Conservation (phyloP, 2,888 invertebrate species). For the Crepidodera aurea region DNA sequence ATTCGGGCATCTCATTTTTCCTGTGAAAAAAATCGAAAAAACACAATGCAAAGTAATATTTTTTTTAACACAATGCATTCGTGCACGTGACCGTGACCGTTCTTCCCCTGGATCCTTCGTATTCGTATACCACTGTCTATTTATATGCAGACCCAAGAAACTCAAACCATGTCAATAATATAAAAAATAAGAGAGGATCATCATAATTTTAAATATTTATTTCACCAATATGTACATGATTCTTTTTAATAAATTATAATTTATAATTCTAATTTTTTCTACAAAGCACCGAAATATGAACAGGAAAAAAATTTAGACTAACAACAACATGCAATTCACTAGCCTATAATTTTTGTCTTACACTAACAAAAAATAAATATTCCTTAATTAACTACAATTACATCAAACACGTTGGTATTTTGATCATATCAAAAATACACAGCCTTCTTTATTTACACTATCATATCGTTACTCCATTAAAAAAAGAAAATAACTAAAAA, state of each 20-base stretch:
- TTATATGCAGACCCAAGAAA: no score
- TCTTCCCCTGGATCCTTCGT: no score
- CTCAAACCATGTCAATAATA: no score
- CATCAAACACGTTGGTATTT: conserved; percentile 37
- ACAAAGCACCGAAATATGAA: neutral
- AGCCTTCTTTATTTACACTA: conserved; percentile 36
- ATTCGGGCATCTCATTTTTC: no score
- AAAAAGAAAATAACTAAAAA: neutral
- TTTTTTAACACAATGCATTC: no score
- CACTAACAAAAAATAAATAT: conserved; percentile 26
- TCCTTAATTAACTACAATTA: conserved; percentile 11
- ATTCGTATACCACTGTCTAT: no score
- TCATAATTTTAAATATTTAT: neutral
- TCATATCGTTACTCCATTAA: neutral
- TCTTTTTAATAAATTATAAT: neutral
- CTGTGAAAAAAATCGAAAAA: no score
- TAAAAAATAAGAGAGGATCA: no score
- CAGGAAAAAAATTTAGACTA: neutral
- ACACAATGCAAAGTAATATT: no score
- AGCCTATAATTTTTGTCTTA: conserved; percentile 20
- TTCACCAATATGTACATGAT: neutral
- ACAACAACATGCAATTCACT: conserved; percentile 5
- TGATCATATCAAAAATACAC: conserved; percentile 44
- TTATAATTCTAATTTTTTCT: neutral
- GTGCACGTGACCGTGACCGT: no score